Evolutionary conservation across 1,140 invertebrate genomes (phyloP), one percentile per base, ranked within the genome.

Genomic region (Eupeodes corollae): DNA sequence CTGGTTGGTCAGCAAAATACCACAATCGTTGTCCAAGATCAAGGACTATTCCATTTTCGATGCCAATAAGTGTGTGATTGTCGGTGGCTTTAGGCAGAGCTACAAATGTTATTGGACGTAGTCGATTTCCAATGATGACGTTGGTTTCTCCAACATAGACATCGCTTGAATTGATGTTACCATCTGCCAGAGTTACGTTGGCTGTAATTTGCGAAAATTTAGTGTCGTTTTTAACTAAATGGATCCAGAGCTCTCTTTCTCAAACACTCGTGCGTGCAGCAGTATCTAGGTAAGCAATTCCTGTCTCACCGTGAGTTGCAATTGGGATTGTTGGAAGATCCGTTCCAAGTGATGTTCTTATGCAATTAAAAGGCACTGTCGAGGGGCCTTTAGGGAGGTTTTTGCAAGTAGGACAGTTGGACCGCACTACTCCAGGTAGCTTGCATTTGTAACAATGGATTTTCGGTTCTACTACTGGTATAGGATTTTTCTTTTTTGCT

Each of bases 11-110:
- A 30, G 38, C 38, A n/a, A 49, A 44, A 14, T 30, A 42, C 50
- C 50, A 52, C 9, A 9, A 13, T 13, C 44, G 15, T 38, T 49
- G 42, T 19, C 19, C 42, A 13, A 48, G 12, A 33, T 52, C 30
- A 13, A 52, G 12, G 9, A 52, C 26, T 12, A 52, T 44, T 19
- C 35, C 45, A 10, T n/a, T 9, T 44, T 51, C 44, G 15, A 39
- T 21, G 9, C 51, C 51, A 3, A 52, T 14, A 14, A 52, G 34
- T 2, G 48, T 52, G 2, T 39, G 33, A 21, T 44, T 52, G 2
- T 34, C 35, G 3, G n/a, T n/a, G 10, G 38, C 40, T 12, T 39
- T 33, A 2, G 50, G 50, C 11, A 52, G 26, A 34, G 37, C 38
- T 3, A 48, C 6, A 13, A 51, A 51, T n/a, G 34, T 19, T n/a